phyloP scores from a whole-genome alignment of 2,797 vertebrate species.

The Crossoptilon crossoptilon region DNA sequence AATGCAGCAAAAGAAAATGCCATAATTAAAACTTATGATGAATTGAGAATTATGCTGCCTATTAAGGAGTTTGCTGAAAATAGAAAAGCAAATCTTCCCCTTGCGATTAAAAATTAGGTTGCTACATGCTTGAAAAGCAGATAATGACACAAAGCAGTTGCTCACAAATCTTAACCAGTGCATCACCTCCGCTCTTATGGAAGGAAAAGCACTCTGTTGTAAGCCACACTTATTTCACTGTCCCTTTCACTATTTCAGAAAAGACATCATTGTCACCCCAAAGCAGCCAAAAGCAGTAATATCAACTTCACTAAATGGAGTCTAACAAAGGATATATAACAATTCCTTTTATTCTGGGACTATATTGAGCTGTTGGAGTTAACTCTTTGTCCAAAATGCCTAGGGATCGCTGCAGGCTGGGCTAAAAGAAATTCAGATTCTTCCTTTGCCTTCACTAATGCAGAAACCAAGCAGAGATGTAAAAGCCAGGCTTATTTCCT shows the following conservation, averaged over 20 bases:
- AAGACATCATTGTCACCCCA: accelerated
- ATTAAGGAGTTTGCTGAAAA: constrained; percentile 31
- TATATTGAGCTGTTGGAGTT: neutral
- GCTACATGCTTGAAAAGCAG: constrained; percentile 45
- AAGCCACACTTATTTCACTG: neutral
- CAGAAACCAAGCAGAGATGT: constrained; percentile 19
- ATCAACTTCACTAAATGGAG: neutral
- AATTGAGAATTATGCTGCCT: neutral
- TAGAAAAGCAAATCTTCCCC: constrained; percentile 22
- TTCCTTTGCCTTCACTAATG: neutral
- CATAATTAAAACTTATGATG: constrained; percentile 19
- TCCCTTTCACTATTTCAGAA: neutral
- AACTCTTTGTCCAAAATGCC: neutral
- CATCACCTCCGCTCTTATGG: neutral
- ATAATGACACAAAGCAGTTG: neutral
- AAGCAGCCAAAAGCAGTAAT: neutral
- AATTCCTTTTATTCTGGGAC: neutral
- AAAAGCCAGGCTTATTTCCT: neutral
- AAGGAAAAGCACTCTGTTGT: neutral
- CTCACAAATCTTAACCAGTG: neutral
- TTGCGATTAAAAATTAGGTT: constrained; percentile 37
- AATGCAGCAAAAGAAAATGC: constrained; percentile 3
- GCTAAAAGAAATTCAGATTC: neutral
- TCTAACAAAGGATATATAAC: neutral
- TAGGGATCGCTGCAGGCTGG: neutral